Base-by-base conservation (phyloP, 2,797 vertebrate species). In the Halcyon leucocephala region DNA sequence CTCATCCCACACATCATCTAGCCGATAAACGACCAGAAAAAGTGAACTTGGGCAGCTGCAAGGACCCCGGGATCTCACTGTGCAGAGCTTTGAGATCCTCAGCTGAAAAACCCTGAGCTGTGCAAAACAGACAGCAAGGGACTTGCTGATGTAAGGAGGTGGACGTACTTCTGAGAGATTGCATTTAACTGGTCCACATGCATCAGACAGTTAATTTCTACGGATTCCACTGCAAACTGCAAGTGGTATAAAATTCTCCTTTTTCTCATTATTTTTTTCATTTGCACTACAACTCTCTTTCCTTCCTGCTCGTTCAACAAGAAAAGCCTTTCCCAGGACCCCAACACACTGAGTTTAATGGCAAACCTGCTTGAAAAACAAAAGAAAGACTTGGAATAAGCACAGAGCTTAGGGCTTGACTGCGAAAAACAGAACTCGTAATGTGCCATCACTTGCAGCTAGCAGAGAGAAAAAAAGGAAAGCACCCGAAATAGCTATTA, bases 11-110 rank as follows among this genome's bases (percentile, higher is more conserved):
- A 1, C 4, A 20, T 3, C 37, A 0, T 0, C 44, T 0, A 2
- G 17, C n/a, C 2, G 1, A 4, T 1, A 3, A 1, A 0, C 14
- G 0, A 2, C 2, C 41, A 4, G 31, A 1, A 18, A 7, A 25
- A 6, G 24, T 0, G 35, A 25, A 10, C 15, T 9, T 4, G 26
- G 2, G 77, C 37, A 4, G 69, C 42, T 5, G 54, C 58, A 12
- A 8, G 58, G 39, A 10, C 4, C 22, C 1, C 3, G 8, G 78
- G 1, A 12, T 5, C 42, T 17, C 9, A 1, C 46, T 2, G 37
- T 0, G 5, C n/a, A 7, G 41, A 8, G 70, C 46, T 7, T 3
- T 4, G 58, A 39, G 39, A 17, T 2, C 41, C 79, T 16, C 33
- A 0, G 37, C 20, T 5, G 28, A 10, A 15, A 19, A 16, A 4